A percentile compares a stretch with the other conserved stretches of the same genome.
phyloP scores from a whole-genome alignment of 1,140 invertebrate species.

The Littorina saxatilis region DNA sequence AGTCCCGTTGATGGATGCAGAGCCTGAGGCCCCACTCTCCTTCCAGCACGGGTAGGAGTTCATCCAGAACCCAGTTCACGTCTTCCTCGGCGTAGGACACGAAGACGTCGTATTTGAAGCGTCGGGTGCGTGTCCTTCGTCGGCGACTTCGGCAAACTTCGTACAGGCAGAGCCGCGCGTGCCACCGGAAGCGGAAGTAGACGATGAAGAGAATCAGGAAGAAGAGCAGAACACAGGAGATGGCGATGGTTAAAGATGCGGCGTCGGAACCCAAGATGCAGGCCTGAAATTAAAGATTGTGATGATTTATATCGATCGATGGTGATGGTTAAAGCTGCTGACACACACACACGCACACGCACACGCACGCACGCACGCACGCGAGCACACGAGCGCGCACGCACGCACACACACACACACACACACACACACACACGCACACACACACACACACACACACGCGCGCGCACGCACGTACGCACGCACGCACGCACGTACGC shows the following conservation, averaged over 20 bases:
- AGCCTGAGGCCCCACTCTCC: too few species aligned
- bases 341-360: too few species aligned
- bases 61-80: slow-evolving; percentile 39
- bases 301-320: too few species aligned
- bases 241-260: neutral
- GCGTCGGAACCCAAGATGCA: slow-evolving; percentile 10
- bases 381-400: too few species aligned
- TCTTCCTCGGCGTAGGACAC: too few species aligned
- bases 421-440: too few species aligned
- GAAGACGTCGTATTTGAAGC: slow-evolving; percentile 45
- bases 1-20: too few species aligned
- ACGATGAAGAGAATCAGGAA: neutral
- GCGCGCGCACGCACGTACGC: slow-evolving; percentile 7
- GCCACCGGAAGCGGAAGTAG: slow-evolving; percentile 25
- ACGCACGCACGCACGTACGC: neutral
- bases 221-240: neutral
- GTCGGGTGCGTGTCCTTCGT: neutral
- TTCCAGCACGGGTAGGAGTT: too few species aligned
- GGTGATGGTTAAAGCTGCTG: too few species aligned
- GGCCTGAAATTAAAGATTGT: too few species aligned
- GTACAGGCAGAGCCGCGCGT: slow-evolving; percentile 2
- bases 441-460: slow-evolving; percentile 4
- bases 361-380: too few species aligned
- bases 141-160: neutral
- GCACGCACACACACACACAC: too few species aligned